These are phyloP conservation scores for Eulemur mongoz DNA, from an alignment of 2,797 vertebrate species.

Conservation along the genomic window DNA sequence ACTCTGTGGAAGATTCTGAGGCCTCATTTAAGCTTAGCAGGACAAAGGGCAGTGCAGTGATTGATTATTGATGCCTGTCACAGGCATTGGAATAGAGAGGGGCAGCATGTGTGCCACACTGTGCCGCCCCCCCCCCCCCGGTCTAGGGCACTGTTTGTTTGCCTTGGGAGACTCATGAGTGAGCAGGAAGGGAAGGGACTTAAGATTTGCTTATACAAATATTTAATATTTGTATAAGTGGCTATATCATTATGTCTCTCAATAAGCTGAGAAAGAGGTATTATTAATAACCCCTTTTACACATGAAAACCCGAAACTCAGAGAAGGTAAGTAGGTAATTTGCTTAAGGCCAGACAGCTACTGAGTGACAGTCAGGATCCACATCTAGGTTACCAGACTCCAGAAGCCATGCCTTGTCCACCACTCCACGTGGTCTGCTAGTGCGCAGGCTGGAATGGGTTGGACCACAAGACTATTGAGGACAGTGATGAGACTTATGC, in stretches of 20 bases:
- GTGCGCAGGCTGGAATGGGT: background rate
- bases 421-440: accelerated
- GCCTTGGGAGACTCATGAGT: background rate
- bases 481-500: background rate
- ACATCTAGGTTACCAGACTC: background rate
- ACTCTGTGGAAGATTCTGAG: background rate
- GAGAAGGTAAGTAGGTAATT: background rate
- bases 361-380: background rate
- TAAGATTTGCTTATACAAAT: background rate
- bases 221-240: background rate
- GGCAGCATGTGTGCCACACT: too few species aligned
- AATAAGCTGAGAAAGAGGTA: background rate
- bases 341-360: background rate
- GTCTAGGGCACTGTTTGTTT: background rate
- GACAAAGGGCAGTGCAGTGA: background rate
- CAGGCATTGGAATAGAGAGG: background rate
- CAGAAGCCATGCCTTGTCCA: background rate
- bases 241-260: background rate
- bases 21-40: background rate
- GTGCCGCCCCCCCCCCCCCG: background rate
- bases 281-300: background rate
- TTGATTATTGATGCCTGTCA: background rate
- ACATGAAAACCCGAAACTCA: background rate
- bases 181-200: background rate
- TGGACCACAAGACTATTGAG: background rate